Percentiles rank a stretch among this genome's conserved stretches.
These are phyloP conservation scores for Pristionchus mayeri DNA, from an alignment of 2,888 invertebrate genomes.

Conservation along the genomic window DNA sequence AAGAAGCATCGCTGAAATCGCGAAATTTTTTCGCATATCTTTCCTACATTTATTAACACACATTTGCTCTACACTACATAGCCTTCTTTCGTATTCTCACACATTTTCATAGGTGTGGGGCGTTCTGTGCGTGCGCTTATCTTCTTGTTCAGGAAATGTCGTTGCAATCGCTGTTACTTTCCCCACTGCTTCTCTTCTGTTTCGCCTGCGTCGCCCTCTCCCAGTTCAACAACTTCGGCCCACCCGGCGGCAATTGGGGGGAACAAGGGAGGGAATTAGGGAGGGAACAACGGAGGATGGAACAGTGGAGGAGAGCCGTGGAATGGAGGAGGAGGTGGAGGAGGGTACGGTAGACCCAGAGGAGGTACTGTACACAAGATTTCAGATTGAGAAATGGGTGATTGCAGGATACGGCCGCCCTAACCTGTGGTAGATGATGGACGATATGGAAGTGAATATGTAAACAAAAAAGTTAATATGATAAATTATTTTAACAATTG, in stretches of 20 bases:
- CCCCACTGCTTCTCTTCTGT: not conserved
- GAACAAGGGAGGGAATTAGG: not conserved
- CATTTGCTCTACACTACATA: not conserved
- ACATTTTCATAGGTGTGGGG: not conserved
- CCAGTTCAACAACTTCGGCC: not conserved
- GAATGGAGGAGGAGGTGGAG: not conserved
- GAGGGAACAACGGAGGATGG: slow-evolving; percentile 32
- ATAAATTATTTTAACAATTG: no score
- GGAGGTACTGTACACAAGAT: no score
- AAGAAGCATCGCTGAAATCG: not conserved
- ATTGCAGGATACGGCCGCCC: no score
- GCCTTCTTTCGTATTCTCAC: no score
- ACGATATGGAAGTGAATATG: no score
- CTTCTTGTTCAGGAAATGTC: not conserved
- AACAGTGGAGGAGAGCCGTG: not conserved
- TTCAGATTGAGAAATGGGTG: no score
- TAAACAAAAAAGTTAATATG: no score
- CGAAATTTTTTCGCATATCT: not conserved
- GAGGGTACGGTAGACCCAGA: not conserved
- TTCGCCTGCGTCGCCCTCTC: not conserved
- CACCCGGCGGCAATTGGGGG: not conserved
- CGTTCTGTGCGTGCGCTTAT: not conserved
- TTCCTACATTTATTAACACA: not conserved
- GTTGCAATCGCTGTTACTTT: not conserved
- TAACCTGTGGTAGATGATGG: no score